Conservation (phyloP, 1,140 invertebrate species). For the Heterodera schachtii region DNA sequence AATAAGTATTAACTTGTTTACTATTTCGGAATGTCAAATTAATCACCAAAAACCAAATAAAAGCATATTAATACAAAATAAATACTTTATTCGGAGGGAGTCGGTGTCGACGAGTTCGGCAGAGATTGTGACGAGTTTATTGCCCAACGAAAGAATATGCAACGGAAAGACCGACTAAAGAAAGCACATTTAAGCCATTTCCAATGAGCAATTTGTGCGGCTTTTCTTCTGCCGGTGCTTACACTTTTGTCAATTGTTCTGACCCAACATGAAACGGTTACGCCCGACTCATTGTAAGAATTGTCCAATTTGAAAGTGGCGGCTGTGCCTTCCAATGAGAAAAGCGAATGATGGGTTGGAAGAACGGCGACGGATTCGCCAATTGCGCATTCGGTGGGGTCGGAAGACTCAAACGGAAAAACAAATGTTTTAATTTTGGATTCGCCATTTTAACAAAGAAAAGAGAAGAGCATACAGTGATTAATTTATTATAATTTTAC, state of each 20-base stretch:
- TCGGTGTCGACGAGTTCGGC: background rate
- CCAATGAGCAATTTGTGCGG: background rate
- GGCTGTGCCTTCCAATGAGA: slow-evolving; percentile 3
- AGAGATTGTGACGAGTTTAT: background rate
- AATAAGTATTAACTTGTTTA: too few relatives aligned
- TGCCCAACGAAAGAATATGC: background rate
- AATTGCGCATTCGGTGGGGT: background rate
- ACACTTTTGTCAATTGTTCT: background rate
- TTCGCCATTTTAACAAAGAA: background rate
- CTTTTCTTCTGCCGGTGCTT: background rate
- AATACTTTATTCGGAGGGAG: background rate
- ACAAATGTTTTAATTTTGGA: too few relatives aligned
- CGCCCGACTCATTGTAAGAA: slow-evolving; percentile 2
- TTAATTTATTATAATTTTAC: too few relatives aligned
- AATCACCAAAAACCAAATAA: too few relatives aligned
- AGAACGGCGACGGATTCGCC: too few relatives aligned
- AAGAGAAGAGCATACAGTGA: too few relatives aligned
- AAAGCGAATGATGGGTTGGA: background rate
- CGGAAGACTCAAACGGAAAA: background rate
- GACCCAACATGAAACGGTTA: slow-evolving; percentile 2
- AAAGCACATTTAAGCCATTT: too few relatives aligned
- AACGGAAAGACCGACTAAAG: background rate
- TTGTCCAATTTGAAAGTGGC: background rate
- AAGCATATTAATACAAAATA: too few relatives aligned
- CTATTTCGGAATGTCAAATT: background rate